phyloP scores from a whole-genome alignment of 2,797 vertebrate species.

The Cryptoprocta ferox region DNA sequence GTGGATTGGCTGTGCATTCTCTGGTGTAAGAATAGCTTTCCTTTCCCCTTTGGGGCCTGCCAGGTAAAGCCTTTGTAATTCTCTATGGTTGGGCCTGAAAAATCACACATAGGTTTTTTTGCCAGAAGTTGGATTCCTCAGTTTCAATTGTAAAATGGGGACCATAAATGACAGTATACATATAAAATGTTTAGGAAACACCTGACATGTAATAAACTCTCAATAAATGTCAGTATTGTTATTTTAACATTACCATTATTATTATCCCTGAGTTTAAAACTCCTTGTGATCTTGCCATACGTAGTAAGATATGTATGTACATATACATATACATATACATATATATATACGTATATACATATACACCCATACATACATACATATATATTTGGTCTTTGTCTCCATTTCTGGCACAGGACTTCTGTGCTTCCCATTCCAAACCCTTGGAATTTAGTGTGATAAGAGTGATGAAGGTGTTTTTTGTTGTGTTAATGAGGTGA shows the following conservation, averaged over 20 bases:
- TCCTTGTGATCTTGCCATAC: not conserved
- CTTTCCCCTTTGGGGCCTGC: not conserved
- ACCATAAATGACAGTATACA: not conserved
- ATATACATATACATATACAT: no score
- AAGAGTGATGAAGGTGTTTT: not conserved
- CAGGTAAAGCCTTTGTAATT: not conserved
- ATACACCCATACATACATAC: no score
- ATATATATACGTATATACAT: no score
- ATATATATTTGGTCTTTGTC: not conserved
- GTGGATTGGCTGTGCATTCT: not conserved
- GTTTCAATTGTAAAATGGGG: not conserved
- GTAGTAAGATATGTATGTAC: not conserved
- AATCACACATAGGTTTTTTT: not conserved
- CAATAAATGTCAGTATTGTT: not conserved
- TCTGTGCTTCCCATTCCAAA: not conserved
- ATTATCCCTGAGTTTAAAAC: not conserved
- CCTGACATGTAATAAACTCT: not conserved
- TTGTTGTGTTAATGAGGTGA: not conserved
- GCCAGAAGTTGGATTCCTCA: not conserved
- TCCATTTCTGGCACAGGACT: not conserved
- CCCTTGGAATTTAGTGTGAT: not conserved
- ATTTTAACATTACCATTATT: not conserved
- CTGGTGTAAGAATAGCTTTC: not conserved
- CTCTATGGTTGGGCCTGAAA: not conserved
- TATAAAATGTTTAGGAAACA: conserved; percentile 7